phyloP scores from a whole-genome alignment of 2,797 vertebrate species.

The Tragopan temminckii region DNA sequence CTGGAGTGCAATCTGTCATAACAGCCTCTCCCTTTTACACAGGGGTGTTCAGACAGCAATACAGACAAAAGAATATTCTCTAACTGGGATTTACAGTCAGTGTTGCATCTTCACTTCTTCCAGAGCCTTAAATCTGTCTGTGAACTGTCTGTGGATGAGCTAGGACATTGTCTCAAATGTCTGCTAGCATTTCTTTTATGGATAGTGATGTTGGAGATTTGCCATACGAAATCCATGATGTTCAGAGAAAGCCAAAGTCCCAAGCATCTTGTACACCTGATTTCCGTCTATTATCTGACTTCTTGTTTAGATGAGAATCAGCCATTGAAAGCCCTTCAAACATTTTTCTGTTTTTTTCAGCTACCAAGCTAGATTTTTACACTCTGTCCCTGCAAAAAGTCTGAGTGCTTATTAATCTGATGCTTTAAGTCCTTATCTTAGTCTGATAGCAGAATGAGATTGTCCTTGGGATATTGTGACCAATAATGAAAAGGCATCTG shows the following conservation, averaged over 20 bases:
- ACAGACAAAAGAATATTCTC: not conserved
- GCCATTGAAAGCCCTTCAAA: not conserved
- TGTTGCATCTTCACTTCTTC: not conserved
- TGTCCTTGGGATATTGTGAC: not conserved
- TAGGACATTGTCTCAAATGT: not conserved
- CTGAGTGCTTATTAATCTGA: not conserved
- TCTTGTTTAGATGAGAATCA: not conserved
- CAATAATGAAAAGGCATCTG: not conserved
- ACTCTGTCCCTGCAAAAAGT: not conserved
- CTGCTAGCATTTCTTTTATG: not conserved
- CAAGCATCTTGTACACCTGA: not conserved
- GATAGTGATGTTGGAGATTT: not conserved
- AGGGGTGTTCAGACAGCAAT: not conserved
- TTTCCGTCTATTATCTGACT: not conserved
- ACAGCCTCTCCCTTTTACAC: not conserved
- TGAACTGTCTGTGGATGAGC: not conserved
- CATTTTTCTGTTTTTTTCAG: not conserved
- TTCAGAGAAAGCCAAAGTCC: not conserved
- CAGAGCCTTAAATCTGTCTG: not conserved
- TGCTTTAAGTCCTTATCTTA: not conserved
- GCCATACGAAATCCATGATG: rapidly evolving
- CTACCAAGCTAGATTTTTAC: not conserved
- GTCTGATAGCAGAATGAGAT: not conserved
- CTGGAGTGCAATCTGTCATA: not conserved
- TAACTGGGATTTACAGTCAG: not conserved